Base-by-base conservation (phyloP, 2,888 invertebrate genomes). In the Zele albiditarsus region DNA sequence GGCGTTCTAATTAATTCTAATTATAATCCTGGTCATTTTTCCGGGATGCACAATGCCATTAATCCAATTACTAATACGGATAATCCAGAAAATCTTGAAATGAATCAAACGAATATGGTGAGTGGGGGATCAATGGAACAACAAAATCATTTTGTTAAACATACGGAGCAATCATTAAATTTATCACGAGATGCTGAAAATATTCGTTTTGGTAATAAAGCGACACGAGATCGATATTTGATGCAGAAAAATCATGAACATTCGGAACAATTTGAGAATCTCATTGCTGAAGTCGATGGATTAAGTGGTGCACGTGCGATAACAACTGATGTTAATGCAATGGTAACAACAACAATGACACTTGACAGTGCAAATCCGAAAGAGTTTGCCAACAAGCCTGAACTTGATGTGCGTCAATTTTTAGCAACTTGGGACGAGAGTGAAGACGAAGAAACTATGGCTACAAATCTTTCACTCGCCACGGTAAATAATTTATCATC, bases 351-450 rank as follows among this genome's bases (percentile, higher is more conserved):
- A 57, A 63, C 79, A 75, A 33, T 69, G 12, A 3, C 60, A 14
- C n/a, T 53, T 3, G 76, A 77, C 10, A 70, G 78, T 46, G 71
- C 73, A 63, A 81, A 80, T 63, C 79, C 79, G 5, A 85, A 83
- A 69, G 84, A 85, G 66, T 86, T 87, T 69, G 84, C 84, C 8
- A 84, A 88, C 57, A 89, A 89, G 60, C 89, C 89, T 0, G 84
- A 84, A 8, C 79, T 89, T 1, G 89, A 89, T 53, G 89, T 89
- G 6, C 83, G 89, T 16, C 89, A 89, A 63, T 89, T 89, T 79
- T 74, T 89, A 42, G 89, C 88, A 1, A 89, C 83, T 58, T 89
- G 89, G 89, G 89, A 88, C 72, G 88, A 89, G 62, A 87, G 87
- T 2, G 89, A 87, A 65, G 89, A 89, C 14, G 89, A 89, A 66